phyloP scores from a whole-genome alignment of 2,888 invertebrate species.

The Mimachlamys varia region DNA sequence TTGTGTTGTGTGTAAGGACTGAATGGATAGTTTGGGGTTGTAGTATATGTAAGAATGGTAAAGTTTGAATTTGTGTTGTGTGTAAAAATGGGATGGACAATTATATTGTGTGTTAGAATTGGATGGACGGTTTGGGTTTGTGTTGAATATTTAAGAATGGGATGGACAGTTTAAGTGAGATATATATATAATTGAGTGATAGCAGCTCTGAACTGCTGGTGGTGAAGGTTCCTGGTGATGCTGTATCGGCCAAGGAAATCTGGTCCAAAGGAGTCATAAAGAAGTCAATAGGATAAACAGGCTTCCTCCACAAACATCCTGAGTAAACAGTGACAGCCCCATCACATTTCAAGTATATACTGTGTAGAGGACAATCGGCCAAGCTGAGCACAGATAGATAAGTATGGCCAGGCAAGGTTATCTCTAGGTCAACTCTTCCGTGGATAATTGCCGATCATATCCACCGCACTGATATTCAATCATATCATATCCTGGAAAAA shows the following conservation, averaged over 20 bases:
- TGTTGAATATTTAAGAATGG: no score
- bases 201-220: neutral
- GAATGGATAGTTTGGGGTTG: no score
- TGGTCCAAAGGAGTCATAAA: neutral
- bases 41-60: no score
- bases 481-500: conserved; percentile 36
- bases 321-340: conserved; percentile 32
- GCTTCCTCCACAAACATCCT: conserved; percentile 36
- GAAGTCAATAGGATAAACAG: neutral
- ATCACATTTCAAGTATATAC: conserved; percentile 25
- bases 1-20: no score
- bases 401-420: conserved; percentile 4
- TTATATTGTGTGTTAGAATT: no score
- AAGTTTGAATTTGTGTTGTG: no score
- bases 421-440: conserved; percentile 34
- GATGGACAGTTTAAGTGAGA: no score
- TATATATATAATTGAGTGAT: neutral
- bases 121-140: no score
- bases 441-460: conserved; percentile 34
- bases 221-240: neutral
- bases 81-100: no score
- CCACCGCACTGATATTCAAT: conserved; percentile 17
- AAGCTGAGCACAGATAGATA: conserved; percentile 32
- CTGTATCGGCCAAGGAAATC: neutral
- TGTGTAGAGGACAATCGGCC: neutral